phyloP scores from a whole-genome alignment of 2,888 invertebrate species.

The Hoplodrina blanda region DNA sequence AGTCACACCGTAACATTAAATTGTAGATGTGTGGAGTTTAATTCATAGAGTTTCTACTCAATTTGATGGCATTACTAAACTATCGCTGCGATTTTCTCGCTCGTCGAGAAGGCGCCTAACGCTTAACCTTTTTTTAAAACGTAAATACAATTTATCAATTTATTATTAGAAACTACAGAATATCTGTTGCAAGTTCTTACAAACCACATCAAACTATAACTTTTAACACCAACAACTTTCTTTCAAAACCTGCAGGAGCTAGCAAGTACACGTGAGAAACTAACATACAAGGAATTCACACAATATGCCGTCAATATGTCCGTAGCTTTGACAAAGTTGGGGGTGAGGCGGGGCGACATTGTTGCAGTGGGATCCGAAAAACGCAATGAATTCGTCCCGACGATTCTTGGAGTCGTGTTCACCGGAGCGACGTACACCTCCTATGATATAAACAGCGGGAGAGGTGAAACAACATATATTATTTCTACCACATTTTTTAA shows the following conservation, averaged over 20 bases:
- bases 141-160: no score
- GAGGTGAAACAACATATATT: slow-evolving; percentile 71
- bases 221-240: background rate
- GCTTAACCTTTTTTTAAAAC: no score
- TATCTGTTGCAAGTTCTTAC: no score
- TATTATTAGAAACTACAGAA: no score
- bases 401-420: slow-evolving; percentile 88
- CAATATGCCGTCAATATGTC: slow-evolving; percentile 89
- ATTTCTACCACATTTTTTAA: slow-evolving; percentile 52
- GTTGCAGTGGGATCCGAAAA: slow-evolving; percentile 92
- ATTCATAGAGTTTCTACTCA: no score
- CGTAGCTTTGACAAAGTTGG: slow-evolving; percentile 84
- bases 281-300: slow-evolving; percentile 88
- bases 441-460: slow-evolving; percentile 74
- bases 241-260: slow-evolving; percentile 83
- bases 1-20: no score
- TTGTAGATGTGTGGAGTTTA: no score
- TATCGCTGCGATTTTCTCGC: no score
- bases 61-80: no score
- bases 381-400: slow-evolving; percentile 88
- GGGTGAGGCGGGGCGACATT: slow-evolving; percentile 87
- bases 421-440: slow-evolving; percentile 80
- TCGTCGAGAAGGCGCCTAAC: no score
- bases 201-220: no score
- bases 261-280: slow-evolving; percentile 86